phyloP scores from a whole-genome alignment of 2,888 invertebrate genomes.

The Polyommatus icarus region DNA sequence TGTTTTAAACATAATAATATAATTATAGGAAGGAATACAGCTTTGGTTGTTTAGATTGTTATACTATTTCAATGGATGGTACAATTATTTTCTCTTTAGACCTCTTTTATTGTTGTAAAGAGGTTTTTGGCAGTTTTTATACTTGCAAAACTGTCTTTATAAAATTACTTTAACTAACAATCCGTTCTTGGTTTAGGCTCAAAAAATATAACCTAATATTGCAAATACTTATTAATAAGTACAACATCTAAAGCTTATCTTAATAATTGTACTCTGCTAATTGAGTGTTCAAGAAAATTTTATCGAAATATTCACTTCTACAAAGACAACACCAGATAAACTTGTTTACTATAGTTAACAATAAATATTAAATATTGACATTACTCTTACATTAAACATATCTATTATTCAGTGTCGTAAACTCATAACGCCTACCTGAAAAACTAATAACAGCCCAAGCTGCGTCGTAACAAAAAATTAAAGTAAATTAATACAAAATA shows the following conservation, averaged over 20 bases:
- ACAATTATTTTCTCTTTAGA: not conserved
- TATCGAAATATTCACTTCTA: slow-evolving; percentile 49
- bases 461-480: slow-evolving; percentile 61
- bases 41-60: not conserved
- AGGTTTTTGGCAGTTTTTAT: not conserved
- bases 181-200: slow-evolving; percentile 9
- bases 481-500: slow-evolving; percentile 65
- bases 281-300: slow-evolving; percentile 38
- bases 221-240: slow-evolving; percentile 38
- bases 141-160: not conserved
- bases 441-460: slow-evolving; percentile 68
- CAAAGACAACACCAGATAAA: slow-evolving; percentile 54
- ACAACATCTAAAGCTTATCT: slow-evolving; percentile 45
- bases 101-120: not conserved
- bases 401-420: slow-evolving; percentile 61
- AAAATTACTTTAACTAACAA: slow-evolving; percentile 11
- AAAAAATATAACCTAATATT: slow-evolving; percentile 23
- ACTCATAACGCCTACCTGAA: slow-evolving; percentile 60
- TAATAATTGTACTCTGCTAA: slow-evolving; percentile 48
- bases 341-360: slow-evolving; percentile 56
- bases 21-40: not conserved
- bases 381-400: slow-evolving; percentile 62
- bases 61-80: not conserved
- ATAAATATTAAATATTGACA: slow-evolving; percentile 59
- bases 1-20: not conserved